Evolutionary conservation across 2,113 vertebrate genomes (phyloP).

Genomic region (Panthera tigris): DNA sequence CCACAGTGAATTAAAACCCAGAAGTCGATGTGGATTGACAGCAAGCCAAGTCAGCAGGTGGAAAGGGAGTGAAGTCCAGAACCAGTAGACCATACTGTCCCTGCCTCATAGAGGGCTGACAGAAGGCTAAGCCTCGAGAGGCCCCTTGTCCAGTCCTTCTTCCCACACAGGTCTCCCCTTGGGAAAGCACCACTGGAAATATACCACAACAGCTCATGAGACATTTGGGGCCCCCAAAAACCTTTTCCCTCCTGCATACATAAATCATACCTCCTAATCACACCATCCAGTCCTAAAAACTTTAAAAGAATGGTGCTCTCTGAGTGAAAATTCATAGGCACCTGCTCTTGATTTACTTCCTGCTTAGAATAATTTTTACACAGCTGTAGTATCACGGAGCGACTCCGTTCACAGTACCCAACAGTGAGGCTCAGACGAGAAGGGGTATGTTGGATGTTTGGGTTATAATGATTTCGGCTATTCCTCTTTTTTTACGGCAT

Average conservation of each 20-base stretch:
- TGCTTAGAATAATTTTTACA: constrained; percentile 69
- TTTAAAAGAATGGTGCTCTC: constrained; percentile 32
- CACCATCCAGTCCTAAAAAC: constrained; percentile 34
- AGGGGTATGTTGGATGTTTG: constrained; percentile 71
- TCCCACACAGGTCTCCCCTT: not conserved
- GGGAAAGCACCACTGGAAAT: not conserved
- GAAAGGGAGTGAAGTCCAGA: not conserved
- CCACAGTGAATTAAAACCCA: not conserved
- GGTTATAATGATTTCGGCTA: constrained; percentile 69
- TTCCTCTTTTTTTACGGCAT: constrained; percentile 76
- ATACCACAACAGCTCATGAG: not conserved
- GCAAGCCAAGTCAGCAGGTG: not conserved
- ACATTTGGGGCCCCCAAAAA: not conserved
- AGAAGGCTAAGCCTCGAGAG: not conserved
- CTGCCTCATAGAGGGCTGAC: not conserved
- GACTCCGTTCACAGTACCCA: constrained; percentile 41
- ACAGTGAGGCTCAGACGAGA: constrained; percentile 24
- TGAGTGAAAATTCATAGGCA: constrained; percentile 66
- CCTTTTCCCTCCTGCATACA: not conserved
- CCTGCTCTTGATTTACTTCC: constrained; percentile 71
- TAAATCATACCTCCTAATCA: constrained; percentile 55
- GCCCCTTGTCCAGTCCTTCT: not conserved
- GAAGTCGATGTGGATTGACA: not conserved
- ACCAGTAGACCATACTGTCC: not conserved
- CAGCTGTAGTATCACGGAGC: constrained; percentile 50